Conservation (phyloP, 2,888 invertebrate genomes). For the Caenorhabditis sp. region DNA sequence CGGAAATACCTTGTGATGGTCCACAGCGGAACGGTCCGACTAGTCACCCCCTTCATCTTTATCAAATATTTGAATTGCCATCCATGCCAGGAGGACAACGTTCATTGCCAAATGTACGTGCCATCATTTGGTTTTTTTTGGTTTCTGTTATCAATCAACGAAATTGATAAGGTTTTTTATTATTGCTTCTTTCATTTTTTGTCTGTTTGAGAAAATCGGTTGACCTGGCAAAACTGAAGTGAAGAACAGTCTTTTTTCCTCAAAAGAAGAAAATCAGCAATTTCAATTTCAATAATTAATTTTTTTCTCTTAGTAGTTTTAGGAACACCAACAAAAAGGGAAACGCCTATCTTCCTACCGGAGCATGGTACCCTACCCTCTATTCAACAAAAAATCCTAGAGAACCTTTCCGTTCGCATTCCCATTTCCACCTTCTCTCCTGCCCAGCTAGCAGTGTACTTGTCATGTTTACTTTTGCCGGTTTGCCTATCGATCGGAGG, state of each 20-base stretch:
- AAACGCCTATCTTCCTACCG: too few species aligned
- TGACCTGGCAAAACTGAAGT: too few species aligned
- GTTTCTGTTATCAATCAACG: conserved; percentile 12
- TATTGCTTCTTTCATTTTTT: too few species aligned
- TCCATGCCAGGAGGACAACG: background rate
- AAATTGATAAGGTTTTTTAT: conserved; percentile 26
- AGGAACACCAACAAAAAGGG: too few species aligned
- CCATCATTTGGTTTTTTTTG: conserved; percentile 1
- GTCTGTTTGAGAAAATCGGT: too few species aligned
- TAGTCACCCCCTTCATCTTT: conserved; percentile 2
- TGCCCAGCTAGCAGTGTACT: conserved; percentile 41
- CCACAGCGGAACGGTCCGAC: conserved; percentile 40
- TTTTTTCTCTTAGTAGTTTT: background rate
- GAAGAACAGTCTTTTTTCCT: too few species aligned
- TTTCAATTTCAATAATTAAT: too few species aligned
- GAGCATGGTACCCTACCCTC: too few species aligned
- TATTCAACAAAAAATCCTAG: too few species aligned
- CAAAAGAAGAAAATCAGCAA: too few species aligned
- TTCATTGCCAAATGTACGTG: conserved; percentile 3
- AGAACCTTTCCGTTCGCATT: background rate
- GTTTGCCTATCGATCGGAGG: conserved; percentile 54
- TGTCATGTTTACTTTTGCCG: conserved; percentile 56
- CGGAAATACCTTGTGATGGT: conserved; percentile 10
- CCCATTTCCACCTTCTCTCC: conserved; percentile 12
- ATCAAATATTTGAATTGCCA: conserved; percentile 51